phyloP scores from a whole-genome alignment of 2,888 invertebrate species.

The Aricia artaxerxes region DNA sequence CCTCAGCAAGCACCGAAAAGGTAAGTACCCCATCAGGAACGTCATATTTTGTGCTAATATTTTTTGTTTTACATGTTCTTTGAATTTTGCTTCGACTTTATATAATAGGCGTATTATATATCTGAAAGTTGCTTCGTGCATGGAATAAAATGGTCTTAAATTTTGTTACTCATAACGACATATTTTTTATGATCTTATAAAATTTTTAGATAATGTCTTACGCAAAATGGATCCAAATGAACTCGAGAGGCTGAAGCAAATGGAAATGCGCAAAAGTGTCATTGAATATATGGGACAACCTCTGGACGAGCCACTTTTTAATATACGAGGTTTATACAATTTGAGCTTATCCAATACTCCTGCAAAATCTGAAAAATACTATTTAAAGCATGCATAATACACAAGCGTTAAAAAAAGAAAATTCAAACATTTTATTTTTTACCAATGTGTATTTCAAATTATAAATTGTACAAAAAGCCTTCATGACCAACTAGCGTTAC shows the following conservation, averaged over 20 bases:
- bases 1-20: neutral
- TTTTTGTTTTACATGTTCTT: neutral
- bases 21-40: neutral
- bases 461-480: too few species aligned
- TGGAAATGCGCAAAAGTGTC: slow-evolving; percentile 1
- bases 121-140: neutral
- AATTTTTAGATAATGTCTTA: slow-evolving; percentile 10
- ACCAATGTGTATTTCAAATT: too few species aligned
- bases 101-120: neutral
- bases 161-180: neutral
- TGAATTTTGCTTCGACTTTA: neutral
- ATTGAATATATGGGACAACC: neutral
- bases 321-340: neutral
- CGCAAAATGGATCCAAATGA: slow-evolving; percentile 19
- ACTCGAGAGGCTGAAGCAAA: slow-evolving; percentile 2
- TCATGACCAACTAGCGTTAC: neutral
- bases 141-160: neutral
- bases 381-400: too few species aligned
- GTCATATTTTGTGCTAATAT: neutral
- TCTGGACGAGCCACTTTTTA: neutral
- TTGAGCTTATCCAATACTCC: neutral
- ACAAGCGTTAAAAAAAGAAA: too few species aligned
- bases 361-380: neutral
- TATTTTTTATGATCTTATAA: neutral
- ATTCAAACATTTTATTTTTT: too few species aligned